These are phyloP conservation scores for Chaetodon auriga DNA, from an alignment of 2,113 vertebrate species.

Conservation along the genomic window DNA sequence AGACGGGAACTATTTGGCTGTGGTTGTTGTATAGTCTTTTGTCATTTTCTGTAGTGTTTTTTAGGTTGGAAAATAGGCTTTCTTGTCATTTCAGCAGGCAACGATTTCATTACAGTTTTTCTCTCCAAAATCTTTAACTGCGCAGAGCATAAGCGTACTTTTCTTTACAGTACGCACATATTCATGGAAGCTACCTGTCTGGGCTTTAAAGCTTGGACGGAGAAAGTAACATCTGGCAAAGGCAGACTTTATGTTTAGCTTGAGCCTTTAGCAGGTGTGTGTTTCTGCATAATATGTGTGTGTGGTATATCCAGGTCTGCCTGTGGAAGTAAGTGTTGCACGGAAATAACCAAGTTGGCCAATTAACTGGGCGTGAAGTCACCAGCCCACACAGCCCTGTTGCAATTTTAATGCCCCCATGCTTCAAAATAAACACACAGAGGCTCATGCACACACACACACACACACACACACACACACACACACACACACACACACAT, in stretches of 20 bases:
- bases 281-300: constrained; percentile 29
- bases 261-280: constrained; percentile 52
- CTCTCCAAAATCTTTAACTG: neutral
- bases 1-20: constrained; percentile 14
- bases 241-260: constrained; percentile 22
- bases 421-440: constrained; percentile 49
- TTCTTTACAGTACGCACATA: neutral
- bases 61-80: neutral
- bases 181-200: constrained; percentile 12
- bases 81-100: constrained; percentile 7
- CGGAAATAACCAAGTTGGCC: constrained; percentile 64
- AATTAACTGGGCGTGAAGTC: constrained; percentile 65
- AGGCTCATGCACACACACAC: neutral
- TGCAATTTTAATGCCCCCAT: constrained; percentile 49
- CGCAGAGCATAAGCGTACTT: neutral
- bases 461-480: neutral
- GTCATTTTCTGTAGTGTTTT: constrained; percentile 22
- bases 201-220: constrained; percentile 1
- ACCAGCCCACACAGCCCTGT: constrained; percentile 50
- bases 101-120: constrained; percentile 5
- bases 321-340: constrained; percentile 45
- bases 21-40: constrained; percentile 1
- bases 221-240: constrained; percentile 30
- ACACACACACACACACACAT: neutral
- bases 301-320: constrained; percentile 42